phyloP scores from a whole-genome alignment of 2,113 vertebrate genomes.

The Thermophis baileyi region DNA sequence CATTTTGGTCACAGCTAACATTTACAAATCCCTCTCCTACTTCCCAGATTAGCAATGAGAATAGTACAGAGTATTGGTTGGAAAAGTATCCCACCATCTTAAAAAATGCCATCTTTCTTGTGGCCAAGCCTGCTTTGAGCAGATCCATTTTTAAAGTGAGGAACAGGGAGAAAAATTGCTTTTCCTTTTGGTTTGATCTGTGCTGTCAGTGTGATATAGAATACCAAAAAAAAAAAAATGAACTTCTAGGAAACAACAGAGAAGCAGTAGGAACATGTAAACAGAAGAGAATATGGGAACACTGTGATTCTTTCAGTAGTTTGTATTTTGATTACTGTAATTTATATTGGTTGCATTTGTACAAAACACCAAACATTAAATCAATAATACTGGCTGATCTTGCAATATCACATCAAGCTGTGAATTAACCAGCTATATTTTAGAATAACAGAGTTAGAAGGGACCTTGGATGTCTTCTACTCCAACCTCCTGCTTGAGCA shows the following conservation, averaged over 20 bases:
- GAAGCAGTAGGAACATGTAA: no score
- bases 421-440: background rate
- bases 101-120: background rate
- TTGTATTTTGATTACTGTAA: background rate
- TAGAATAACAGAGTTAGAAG: no score
- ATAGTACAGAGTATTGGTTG: background rate
- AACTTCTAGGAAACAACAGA: background rate
- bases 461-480: no score
- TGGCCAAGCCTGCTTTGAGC: background rate
- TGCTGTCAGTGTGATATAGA: background rate
- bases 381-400: background rate
- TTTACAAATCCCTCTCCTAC: constrained; percentile 34
- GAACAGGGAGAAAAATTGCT: background rate
- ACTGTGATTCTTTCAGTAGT: background rate
- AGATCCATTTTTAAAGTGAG: background rate
- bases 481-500: no score
- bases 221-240: background rate
- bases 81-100: background rate
- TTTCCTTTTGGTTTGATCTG: background rate
- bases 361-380: background rate
- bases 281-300: background rate
- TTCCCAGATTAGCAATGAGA: background rate
- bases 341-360: background rate
- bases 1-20: constrained; percentile 42
- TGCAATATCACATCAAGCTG: background rate